A percentile compares a stretch with the other conserved stretches of the same genome.
These are phyloP conservation scores for Rotaria magnacalcarata DNA, from an alignment of 2,888 invertebrate genomes.

Conservation along the genomic window DNA sequence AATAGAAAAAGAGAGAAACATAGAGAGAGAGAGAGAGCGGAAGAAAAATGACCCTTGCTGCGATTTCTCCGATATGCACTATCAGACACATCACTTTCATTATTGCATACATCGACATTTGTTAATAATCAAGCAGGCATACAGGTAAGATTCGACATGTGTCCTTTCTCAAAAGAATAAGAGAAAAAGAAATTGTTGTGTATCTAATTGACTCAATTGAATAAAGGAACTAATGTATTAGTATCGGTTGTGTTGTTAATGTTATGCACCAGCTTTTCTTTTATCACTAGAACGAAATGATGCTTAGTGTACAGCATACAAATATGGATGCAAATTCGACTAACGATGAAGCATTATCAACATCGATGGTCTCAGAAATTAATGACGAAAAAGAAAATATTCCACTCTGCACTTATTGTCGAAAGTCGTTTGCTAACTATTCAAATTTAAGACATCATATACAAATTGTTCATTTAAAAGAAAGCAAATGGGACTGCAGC, in stretches of 20 bases:
- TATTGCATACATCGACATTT: background rate
- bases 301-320: slow-evolving; percentile 12
- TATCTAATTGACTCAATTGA: slow-evolving; percentile 11
- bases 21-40: background rate
- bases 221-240: background rate
- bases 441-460: slow-evolving; percentile 46
- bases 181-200: background rate
- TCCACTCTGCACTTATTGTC: slow-evolving; percentile 42
- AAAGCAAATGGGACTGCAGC: slow-evolving; percentile 44
- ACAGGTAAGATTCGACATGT: slow-evolving; percentile 22
- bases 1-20: background rate
- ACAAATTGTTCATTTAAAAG: slow-evolving; percentile 40
- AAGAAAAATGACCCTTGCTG: background rate
- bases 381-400: slow-evolving; percentile 44
- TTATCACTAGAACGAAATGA: slow-evolving; percentile 1
- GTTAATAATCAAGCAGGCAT: background rate
- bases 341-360: background rate
- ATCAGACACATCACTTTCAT: slow-evolving; percentile 34
- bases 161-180: background rate
- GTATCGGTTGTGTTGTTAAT: background rate
- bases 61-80: slow-evolving; percentile 28
- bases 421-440: slow-evolving; percentile 46
- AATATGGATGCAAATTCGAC: background rate
- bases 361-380: slow-evolving; percentile 16
- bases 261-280: background rate